Percentiles rank a stretch among this genome's conserved stretches.
These are phyloP conservation scores for Sterrhoptilus dennistouni DNA, from an alignment of 2,113 vertebrate species.

Conservation along the genomic window DNA sequence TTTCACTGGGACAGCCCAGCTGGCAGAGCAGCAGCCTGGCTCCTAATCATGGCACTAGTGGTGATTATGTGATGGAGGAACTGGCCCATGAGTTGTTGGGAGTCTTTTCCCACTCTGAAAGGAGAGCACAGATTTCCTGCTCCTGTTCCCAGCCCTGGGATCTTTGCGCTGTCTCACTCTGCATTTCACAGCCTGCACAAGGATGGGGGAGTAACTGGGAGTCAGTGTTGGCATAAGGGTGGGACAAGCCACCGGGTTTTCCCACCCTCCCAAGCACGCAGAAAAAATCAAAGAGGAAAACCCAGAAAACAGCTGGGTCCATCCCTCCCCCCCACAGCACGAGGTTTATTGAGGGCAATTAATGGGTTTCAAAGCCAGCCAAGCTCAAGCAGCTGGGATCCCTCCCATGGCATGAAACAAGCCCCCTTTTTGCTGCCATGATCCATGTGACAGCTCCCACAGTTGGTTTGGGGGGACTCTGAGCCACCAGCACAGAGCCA, in stretches of 20 bases:
- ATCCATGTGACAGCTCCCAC: accelerated
- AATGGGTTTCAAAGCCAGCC: neutral
- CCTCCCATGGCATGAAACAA: neutral
- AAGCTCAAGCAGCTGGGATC: neutral
- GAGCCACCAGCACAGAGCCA: neutral
- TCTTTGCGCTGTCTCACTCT: neutral
- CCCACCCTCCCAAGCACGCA: accelerated
- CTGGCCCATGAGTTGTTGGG: accelerated
- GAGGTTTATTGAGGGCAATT: neutral
- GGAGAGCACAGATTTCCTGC: neutral
- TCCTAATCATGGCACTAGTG: accelerated
- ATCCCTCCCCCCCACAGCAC: neutral
- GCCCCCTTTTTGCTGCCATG: neutral
- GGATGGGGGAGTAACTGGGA: neutral
- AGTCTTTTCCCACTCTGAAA: neutral
- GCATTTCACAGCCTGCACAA: neutral
- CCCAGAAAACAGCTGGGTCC: neutral
- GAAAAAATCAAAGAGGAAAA: neutral
- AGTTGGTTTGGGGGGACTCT: neutral
- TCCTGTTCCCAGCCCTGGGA: neutral
- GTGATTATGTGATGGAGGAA: neutral
- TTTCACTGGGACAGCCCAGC: neutral
- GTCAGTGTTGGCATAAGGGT: neutral
- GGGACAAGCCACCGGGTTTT: neutral
- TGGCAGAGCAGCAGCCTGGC: neutral